A percentile compares a stretch with the other conserved stretches of the same genome.
Evolutionary conservation across 2,797 vertebrate species (phyloP).

Genomic region (Tokudaia tokunoshimensis): DNA sequence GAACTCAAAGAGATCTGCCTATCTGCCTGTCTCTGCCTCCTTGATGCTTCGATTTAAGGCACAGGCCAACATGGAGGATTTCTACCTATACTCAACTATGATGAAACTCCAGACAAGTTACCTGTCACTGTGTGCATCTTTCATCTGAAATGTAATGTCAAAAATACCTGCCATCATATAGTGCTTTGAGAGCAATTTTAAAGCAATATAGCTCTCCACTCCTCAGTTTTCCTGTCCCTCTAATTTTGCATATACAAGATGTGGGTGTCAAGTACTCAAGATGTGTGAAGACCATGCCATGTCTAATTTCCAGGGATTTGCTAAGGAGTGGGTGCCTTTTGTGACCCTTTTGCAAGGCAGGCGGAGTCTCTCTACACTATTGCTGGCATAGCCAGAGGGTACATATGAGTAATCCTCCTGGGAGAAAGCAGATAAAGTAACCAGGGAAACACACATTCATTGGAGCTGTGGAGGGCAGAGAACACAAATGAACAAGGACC

Average conservation of each 20-base stretch:
- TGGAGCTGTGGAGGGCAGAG: slow-evolving; percentile 61
- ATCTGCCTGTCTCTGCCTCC: neutral
- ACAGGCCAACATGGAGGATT: neutral
- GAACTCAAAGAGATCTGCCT: neutral
- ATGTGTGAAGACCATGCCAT: neutral
- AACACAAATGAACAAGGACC: slow-evolving; percentile 80
- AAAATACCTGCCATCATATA: slow-evolving; percentile 5
- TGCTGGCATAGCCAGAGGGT: neutral
- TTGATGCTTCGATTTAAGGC: neutral
- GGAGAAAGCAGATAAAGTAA: slow-evolving; percentile 23
- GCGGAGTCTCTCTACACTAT: neutral
- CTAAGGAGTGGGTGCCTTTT: slow-evolving; percentile 5
- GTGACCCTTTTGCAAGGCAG: neutral
- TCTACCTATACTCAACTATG: neutral
- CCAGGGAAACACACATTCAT: slow-evolving; percentile 63
- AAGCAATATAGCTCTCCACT: neutral
- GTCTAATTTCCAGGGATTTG: slow-evolving; percentile 72
- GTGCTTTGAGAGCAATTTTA: neutral
- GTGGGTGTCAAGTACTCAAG: neutral
- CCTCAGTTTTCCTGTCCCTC: neutral
- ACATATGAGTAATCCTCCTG: slow-evolving; percentile 56
- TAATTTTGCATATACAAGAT: neutral
- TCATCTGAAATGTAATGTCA: neutral
- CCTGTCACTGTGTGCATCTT: neutral
- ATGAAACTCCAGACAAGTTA: neutral